Evolutionary conservation across 2,113 vertebrate species (phyloP).

Genomic region (Indicator indicator): DNA sequence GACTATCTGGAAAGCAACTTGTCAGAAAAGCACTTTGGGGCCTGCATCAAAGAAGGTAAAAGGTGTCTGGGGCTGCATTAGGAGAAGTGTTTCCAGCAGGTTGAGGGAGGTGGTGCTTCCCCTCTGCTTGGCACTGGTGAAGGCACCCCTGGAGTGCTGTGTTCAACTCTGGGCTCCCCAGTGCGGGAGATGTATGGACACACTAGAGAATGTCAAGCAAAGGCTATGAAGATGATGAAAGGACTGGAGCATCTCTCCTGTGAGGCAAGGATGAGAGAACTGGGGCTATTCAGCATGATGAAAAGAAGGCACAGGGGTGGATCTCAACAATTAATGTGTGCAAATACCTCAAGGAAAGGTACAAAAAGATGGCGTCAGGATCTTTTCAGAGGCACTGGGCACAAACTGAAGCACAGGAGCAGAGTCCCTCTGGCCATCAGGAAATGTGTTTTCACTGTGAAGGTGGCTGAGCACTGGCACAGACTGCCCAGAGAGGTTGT

Average conservation of each 20-base stretch:
- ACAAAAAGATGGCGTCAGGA: background rate
- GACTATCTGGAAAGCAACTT: background rate
- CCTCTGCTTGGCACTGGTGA: background rate
- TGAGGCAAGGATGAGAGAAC: background rate
- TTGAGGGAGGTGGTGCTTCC: background rate
- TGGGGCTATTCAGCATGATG: background rate
- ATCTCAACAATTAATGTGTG: background rate
- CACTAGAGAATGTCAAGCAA: background rate
- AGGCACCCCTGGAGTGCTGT: background rate
- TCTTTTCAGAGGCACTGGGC: background rate
- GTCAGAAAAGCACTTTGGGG: background rate
- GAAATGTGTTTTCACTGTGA: background rate
- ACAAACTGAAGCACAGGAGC: background rate
- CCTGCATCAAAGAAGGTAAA: background rate
- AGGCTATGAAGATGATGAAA: background rate
- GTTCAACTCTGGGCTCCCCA: background rate
- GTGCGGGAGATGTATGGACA: no score
- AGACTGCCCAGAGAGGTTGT: no score
- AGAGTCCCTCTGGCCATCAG: background rate
- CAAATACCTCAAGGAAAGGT: background rate
- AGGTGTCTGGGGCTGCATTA: background rate
- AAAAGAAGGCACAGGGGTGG: background rate
- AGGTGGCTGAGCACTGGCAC: background rate
- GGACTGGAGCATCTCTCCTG: accelerated
- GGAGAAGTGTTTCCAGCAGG: background rate